Percentiles rank a stretch among this genome's conserved stretches.
Conservation (phyloP, 2,113 vertebrate genomes). For the Silurus asotus region DNA sequence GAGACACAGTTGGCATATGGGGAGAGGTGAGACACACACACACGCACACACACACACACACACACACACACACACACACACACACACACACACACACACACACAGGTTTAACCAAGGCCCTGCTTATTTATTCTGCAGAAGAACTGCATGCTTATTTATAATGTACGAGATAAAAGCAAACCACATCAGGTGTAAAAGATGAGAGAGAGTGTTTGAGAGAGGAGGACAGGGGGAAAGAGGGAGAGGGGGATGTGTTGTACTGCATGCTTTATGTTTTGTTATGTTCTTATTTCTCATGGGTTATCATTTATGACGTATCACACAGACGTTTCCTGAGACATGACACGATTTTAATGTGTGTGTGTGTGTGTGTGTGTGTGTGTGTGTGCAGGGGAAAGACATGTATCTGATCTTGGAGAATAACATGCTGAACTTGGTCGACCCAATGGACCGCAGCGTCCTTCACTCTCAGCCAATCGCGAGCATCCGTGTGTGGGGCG, state of each 20-base stretch:
- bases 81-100: not conserved
- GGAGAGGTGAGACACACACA: slow-evolving; percentile 85
- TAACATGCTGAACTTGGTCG: slow-evolving; percentile 91
- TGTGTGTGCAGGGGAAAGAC: slow-evolving; percentile 85
- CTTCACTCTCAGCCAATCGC: slow-evolving; percentile 95
- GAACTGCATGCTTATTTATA: not conserved
- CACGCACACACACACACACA: not conserved
- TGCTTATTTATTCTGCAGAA: not conserved
- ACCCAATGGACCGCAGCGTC: slow-evolving; percentile 92
- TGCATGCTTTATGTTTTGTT: not conserved
- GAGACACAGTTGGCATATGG: slow-evolving; percentile 97
- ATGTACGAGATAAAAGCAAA: not conserved
- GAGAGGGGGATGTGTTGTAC: not conserved
- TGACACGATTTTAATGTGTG: not conserved
- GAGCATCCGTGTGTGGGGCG: slow-evolving; percentile 97
- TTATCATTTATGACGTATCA: slow-evolving; percentile 31
- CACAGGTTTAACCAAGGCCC: not conserved
- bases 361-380: not conserved
- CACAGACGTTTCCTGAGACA: not conserved
- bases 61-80: not conserved
- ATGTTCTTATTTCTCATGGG: slow-evolving; percentile 20
- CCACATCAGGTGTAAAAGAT: not conserved
- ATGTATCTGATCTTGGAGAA: slow-evolving; percentile 97
- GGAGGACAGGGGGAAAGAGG: not conserved
- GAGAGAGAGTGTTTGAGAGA: not conserved